Evolutionary conservation across 2,113 vertebrate species (phyloP).

Genomic region (Macrotis lagotis): DNA sequence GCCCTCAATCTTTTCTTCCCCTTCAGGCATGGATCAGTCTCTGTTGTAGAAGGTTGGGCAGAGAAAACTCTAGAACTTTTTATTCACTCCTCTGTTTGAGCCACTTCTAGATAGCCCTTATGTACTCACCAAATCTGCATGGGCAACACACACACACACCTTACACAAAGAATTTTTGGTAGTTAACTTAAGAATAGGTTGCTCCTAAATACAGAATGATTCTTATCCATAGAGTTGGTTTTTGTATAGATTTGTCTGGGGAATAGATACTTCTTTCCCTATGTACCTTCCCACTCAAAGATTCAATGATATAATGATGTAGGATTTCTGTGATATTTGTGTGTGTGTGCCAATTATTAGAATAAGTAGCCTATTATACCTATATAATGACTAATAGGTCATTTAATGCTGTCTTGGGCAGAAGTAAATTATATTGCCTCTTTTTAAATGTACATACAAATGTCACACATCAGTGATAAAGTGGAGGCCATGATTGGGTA

Average conservation of each 20-base stretch:
- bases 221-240: slow-evolving; percentile 49
- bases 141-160: not conserved
- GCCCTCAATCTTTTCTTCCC: not conserved
- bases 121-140: not conserved
- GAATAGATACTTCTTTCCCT: slow-evolving; percentile 55
- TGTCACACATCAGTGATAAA: slow-evolving; percentile 71
- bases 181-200: slow-evolving; percentile 55
- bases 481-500: slow-evolving; percentile 61
- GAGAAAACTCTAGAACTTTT: not conserved
- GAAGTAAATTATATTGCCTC: slow-evolving; percentile 73
- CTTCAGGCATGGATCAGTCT: not conserved
- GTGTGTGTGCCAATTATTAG: slow-evolving; percentile 74
- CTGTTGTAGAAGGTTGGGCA: not conserved
- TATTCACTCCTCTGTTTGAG: not conserved
- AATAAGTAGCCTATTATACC: slow-evolving; percentile 77
- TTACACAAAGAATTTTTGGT: slow-evolving; percentile 56
- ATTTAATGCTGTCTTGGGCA: slow-evolving; percentile 77
- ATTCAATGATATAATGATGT: slow-evolving; percentile 73
- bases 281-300: slow-evolving; percentile 34
- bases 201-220: slow-evolving; percentile 40
- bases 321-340: slow-evolving; percentile 73
- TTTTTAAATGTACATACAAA: slow-evolving; percentile 75
- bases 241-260: slow-evolving; percentile 22
- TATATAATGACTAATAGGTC: slow-evolving; percentile 79
- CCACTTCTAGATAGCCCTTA: not conserved